Evolutionary conservation across 2,797 vertebrate species (phyloP), one percentile per base, ranked within the genome.

Genomic region (Coregonus sp.): DNA sequence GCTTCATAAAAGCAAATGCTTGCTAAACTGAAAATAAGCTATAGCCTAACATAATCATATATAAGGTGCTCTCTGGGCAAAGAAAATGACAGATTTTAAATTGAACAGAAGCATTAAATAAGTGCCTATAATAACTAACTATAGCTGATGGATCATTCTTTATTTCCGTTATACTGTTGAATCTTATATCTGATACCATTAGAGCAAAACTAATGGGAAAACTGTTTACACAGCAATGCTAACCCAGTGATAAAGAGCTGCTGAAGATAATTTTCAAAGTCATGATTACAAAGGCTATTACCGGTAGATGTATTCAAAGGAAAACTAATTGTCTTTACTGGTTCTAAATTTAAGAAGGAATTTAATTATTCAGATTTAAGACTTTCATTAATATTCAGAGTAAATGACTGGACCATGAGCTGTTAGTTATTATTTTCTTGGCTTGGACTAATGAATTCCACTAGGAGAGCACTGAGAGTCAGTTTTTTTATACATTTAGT

Each of bases 261-360:
- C 35, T 25, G 9, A 63, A 51, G 33, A 72, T 61, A 79, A 85
- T 82, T 80, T 73, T 80, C 86, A 83, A 76, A 89, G 84, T 84
- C 87, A 81, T 89, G 77, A 75, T 71, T 40, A 31, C 76, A 79
- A 84, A 86, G 83, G 77, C 81, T 80, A 77, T 72, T 29, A 65
- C 15, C 2, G 54, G 75, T 85, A 66, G 63, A 75, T 74, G 75
- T 84, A 84, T 86, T 89, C 86, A 89, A 91, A 89, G 79, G 86
- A 84, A 90, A 88, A 85, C 76, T 85, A 89, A 91, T 90, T 84
- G 31, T 56, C 81, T 89, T 89, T 88, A 88, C 86, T 88, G 85
- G 86, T 87, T 91, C 72, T 88, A 87, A 89, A 86, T 80, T 72
- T 84, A 80, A 66, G 15, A 29, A 66, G 25, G 83, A 74, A 75